Evolutionary conservation across 1,140 invertebrate genomes (phyloP).

Genomic region (Cheumatopsyche charites): DNA sequence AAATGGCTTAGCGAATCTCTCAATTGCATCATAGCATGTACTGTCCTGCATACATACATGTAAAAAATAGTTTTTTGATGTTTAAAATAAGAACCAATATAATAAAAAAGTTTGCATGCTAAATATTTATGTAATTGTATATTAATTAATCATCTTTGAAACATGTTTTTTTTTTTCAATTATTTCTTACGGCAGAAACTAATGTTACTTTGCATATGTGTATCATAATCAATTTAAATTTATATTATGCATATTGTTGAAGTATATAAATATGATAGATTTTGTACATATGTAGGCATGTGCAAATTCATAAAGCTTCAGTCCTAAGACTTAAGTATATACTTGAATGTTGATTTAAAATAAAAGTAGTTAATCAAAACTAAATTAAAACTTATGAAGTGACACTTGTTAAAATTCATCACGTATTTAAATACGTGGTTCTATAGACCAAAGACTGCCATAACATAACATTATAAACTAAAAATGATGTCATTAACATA

Average conservation of each 20-base stretch:
- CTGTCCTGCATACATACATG: constrained; percentile 1
- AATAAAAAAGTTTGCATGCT: constrained; percentile 1
- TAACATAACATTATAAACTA: too few species aligned
- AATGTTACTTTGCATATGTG: background rate
- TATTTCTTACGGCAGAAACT: background rate
- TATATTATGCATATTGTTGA: background rate
- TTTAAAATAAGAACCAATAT: background rate
- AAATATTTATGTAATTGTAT: background rate
- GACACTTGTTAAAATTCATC: too few species aligned
- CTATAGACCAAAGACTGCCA: too few species aligned
- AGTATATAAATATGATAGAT: constrained; percentile 1
- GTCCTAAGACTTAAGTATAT: constrained; percentile 7
- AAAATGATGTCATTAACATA: too few species aligned
- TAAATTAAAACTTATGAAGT: too few species aligned
- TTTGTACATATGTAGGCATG: constrained; percentile 1
- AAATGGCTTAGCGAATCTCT: constrained; percentile 20
- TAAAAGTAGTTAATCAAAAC: too few species aligned
- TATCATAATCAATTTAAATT: background rate
- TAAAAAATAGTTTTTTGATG: constrained; percentile 18
- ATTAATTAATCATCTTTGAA: background rate
- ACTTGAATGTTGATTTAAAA: background rate
- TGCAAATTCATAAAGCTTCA: background rate
- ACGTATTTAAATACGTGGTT: too few species aligned
- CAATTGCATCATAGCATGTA: constrained; percentile 1
- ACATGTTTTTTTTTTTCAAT: background rate